Conservation (phyloP, 2,888 invertebrate genomes). For the Xanthia icteritia region DNA sequence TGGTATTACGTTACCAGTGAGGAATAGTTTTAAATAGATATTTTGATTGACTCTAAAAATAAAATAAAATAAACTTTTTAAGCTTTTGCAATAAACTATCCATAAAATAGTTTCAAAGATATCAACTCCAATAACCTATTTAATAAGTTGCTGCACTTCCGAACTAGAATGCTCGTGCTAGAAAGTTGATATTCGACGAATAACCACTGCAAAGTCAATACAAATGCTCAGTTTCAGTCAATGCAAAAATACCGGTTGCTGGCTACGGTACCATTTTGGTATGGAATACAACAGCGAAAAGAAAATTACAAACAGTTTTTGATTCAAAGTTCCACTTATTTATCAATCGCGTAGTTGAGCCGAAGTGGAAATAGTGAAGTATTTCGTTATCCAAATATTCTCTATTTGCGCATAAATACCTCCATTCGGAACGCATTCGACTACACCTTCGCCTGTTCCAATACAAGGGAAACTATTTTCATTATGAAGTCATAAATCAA, state of each 20-base stretch:
- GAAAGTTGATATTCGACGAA: constrained; percentile 48
- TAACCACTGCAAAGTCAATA: constrained; percentile 41
- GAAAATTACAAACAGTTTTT: constrained; percentile 53
- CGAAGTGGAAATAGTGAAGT: constrained; percentile 60
- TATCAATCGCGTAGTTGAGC: constrained; percentile 56
- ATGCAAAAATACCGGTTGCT: constrained; percentile 41
- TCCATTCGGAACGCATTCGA: constrained; percentile 72
- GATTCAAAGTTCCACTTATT: constrained; percentile 66
- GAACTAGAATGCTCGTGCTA: constrained; percentile 44
- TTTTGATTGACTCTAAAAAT: not conserved
- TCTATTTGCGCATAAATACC: constrained; percentile 69
- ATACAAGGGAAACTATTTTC: constrained; percentile 86
- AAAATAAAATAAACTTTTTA: not conserved
- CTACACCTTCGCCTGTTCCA: constrained; percentile 68
- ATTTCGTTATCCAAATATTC: constrained; percentile 77
- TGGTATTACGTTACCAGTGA: constrained; percentile 38
- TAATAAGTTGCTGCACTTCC: constrained; percentile 58
- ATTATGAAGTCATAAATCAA: constrained; percentile 88
- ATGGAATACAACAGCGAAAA: constrained; percentile 55
- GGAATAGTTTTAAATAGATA: not conserved
- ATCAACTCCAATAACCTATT: constrained; percentile 52
- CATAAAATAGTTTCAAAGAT: constrained; percentile 48
- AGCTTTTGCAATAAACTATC: constrained; percentile 39
- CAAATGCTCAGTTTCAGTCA: constrained; percentile 37
- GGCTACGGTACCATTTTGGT: constrained; percentile 9